Base-by-base conservation (phyloP, 2,888 invertebrate genomes). In the Lysandra bellargus region DNA sequence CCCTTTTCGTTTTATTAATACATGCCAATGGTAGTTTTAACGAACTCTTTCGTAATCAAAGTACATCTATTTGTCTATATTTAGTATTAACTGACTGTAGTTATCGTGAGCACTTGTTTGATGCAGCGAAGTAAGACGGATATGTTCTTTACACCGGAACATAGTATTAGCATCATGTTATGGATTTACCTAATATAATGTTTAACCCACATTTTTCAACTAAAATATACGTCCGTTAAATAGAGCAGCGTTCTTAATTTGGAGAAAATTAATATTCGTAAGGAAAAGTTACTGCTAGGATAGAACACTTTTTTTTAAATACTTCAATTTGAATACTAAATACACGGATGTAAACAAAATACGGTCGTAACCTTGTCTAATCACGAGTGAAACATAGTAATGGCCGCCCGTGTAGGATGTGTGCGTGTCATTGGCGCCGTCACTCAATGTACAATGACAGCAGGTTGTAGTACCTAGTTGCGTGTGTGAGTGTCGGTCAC, bases 101-200 rank as follows among this genome's bases (percentile, higher is more conserved):
- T 64, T 30, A 64, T 30, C 30, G 64, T 64, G 64, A 64, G 23
- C 23, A 64, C 12, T 23, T 12, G 57, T 30, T 30, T 64, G 30
- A 64, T 23, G 64, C 64, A 64, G 9, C 64, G 64, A 64, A 64
- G 64, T 64, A 30, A 30, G 23, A 64, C 64, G 64, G 64, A 64
- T 30, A 12, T 64, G 57, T 57, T 57, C 30, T 9, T 23, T 64
- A 12, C 64, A 64, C 64, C 64, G 64, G 23, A 64, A 30, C 64
- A 30, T 30, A 23, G 30, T 12, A 64, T 64, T 64, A 30, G 64
- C 64, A 64, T 64, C 30, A 30, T 30, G 30, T 9, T 64, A 30
- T 30, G 64, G 64, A 64, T 64, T 64, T 12, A 64, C 64, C 30
- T 64, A 9, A 12, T 64, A 64, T 61, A 61, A 23, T 64, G 30